Percentiles rank a stretch among this genome's conserved stretches.
Conservation (phyloP, 2,797 vertebrate genomes). For the Threskiornis aethiopicus region DNA sequence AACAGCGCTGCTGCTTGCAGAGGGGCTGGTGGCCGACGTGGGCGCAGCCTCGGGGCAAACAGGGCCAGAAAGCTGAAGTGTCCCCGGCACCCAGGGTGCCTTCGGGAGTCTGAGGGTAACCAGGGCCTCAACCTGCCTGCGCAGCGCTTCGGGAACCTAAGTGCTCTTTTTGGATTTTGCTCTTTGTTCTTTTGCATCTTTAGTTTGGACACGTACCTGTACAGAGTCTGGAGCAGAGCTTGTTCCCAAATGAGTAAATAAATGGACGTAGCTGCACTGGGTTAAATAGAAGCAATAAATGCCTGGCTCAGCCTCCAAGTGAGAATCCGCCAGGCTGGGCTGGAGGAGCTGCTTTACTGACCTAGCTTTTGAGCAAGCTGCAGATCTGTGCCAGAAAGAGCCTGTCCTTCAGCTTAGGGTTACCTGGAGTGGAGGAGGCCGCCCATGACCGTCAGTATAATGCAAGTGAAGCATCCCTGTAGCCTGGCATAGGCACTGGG, state of each 20-base stretch:
- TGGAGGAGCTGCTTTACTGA: not conserved
- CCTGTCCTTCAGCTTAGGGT: not conserved
- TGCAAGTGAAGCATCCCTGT: fast-evolving
- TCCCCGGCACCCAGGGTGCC: not conserved
- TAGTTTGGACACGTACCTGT: not conserved
- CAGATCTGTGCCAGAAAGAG: not conserved
- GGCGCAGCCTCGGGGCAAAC: not conserved
- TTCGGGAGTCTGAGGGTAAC: not conserved
- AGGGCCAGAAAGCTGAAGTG: not conserved
- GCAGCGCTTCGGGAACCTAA: not conserved
- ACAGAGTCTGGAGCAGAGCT: not conserved
- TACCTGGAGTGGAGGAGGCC: fast-evolving
- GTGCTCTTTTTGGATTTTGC: not conserved
- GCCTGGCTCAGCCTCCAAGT: not conserved
- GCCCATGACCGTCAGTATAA: fast-evolving
- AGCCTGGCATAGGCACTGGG: not conserved
- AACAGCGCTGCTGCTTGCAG: not conserved
- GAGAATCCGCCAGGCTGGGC: not conserved
- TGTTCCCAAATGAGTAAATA: not conserved
- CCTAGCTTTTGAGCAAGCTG: not conserved
- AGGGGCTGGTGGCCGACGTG: not conserved
- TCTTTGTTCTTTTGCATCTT: not conserved
- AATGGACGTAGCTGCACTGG: not conserved
- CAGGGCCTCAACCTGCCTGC: not conserved
- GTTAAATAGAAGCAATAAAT: not conserved